Base-by-base conservation (phyloP, 2,797 vertebrate species). In the Cyprinodon diabolis region DNA sequence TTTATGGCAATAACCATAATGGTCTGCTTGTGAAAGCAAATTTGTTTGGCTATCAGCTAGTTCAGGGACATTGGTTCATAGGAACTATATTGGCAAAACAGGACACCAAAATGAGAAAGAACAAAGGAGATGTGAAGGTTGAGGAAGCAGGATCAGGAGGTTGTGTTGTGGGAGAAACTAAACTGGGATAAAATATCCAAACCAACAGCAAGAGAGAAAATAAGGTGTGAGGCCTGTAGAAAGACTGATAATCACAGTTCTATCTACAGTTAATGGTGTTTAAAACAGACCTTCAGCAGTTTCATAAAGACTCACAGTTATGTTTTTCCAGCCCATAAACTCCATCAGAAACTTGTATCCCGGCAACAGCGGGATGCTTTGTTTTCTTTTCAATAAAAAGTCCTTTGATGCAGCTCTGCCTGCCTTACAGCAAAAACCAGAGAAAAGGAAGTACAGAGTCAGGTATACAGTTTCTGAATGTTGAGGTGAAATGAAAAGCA, bases 121-220 rank as follows among this genome's bases (percentile, higher is more conserved):
- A 47, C 6, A 23, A 65, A 63, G 37, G 40, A 65, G 70, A 83
- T 78, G 82, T 71, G 74, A 81, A 72, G 72, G 74, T 45, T 81
- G 54, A 58, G 74, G 66, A 47, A 62, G 51, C 4, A 77, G 65
- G 54, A 48, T 25, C 35, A 71, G 58, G 13, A 19, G 30, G 54
- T 45, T 47, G 3, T 45, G 54, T 45, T 47, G 3, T 45, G 77
- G 17, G 60, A 78, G 66, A 66, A 67, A 60, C 62, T 66, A 75
- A 23, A 30, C 15, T 58, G 69, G 68, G 43, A 72, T 25, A 65
- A 77, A 68, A 75, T 21, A 14, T 60, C 47, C 56, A 76, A 25
- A 52, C 62, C 12, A 63, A 14, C 23, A 75, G 56, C 15, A 40
- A 17, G 21, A 37, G 15, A 35, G 14, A 75, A 48, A 74, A 63